phyloP scores from a whole-genome alignment of 2,888 invertebrate genomes.

The Noctua janthina region DNA sequence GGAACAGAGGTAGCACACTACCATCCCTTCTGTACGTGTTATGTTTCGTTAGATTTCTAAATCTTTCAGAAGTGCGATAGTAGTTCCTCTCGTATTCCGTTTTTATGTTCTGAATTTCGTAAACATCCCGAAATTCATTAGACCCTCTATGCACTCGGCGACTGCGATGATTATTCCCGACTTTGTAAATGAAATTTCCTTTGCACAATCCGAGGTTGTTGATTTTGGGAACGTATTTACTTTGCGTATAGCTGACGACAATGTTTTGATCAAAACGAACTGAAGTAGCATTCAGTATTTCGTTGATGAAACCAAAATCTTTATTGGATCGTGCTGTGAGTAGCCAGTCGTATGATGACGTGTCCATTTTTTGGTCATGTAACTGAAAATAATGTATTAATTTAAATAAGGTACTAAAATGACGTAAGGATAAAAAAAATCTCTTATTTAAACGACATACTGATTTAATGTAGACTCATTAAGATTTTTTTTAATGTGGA shows the following conservation, averaged over 20 bases:
- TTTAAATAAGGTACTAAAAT: neutral
- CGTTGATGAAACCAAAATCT: constrained; percentile 77
- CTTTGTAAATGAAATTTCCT: constrained; percentile 77
- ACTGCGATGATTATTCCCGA: constrained; percentile 26
- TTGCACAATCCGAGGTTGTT: constrained; percentile 73
- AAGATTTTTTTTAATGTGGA: neutral
- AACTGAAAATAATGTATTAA: constrained; percentile 73
- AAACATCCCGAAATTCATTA: constrained; percentile 16
- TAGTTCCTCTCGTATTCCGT: constrained; percentile 78
- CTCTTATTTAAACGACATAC: neutral
- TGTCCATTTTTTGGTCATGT: constrained; percentile 77
- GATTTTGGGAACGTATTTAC: constrained; percentile 32
- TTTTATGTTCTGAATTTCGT: constrained; percentile 60
- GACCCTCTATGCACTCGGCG: neutral
- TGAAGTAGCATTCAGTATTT: constrained; percentile 79
- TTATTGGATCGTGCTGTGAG: constrained; percentile 75
- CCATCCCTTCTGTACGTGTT: constrained; percentile 73
- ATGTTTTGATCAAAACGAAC: constrained; percentile 85
- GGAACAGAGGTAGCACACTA: constrained; percentile 71
- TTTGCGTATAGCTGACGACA: constrained; percentile 75
- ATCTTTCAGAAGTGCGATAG: constrained; percentile 78
- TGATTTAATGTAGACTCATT: neutral
- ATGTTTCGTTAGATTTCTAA: constrained; percentile 77
- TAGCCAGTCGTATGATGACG: constrained; percentile 83
- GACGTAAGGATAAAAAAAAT: neutral